These are phyloP conservation scores for Heliconius melpomene DNA, from an alignment of 1,140 invertebrate species.

Conservation along the genomic window DNA sequence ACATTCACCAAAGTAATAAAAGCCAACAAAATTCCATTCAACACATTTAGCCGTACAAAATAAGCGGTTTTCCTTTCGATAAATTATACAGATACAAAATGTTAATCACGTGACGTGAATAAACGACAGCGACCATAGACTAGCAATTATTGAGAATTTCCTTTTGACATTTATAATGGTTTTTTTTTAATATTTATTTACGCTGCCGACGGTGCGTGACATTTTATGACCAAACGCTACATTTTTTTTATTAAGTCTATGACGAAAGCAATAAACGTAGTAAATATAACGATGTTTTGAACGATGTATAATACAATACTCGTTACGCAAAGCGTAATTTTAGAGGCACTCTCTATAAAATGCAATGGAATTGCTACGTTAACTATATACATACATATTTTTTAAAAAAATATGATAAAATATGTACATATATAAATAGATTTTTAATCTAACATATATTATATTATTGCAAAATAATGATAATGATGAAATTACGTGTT, in stretches of 20 bases:
- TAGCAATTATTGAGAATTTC: constrained; percentile 11
- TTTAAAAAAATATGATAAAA: no score
- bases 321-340: background rate
- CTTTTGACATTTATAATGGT: constrained; percentile 1
- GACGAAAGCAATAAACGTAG: background rate
- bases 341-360: background rate
- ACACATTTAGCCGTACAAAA: background rate
- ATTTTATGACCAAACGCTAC: background rate
- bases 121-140: background rate
- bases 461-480: background rate
- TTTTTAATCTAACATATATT: background rate
- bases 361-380: background rate
- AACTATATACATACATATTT: background rate
- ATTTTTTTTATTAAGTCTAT: background rate
- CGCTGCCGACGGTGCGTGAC: background rate
- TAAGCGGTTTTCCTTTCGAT: background rate
- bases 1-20: background rate
- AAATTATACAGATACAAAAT: constrained; percentile 14
- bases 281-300: background rate
- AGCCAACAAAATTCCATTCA: background rate
- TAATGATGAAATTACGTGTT: background rate
- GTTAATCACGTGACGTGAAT: constrained; percentile 8
- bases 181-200: constrained; percentile 4
- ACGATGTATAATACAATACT: background rate
- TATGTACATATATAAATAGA: background rate